These are phyloP conservation scores for Tapirus terrestris DNA, from an alignment of 2,113 vertebrate species.

Conservation along the genomic window DNA sequence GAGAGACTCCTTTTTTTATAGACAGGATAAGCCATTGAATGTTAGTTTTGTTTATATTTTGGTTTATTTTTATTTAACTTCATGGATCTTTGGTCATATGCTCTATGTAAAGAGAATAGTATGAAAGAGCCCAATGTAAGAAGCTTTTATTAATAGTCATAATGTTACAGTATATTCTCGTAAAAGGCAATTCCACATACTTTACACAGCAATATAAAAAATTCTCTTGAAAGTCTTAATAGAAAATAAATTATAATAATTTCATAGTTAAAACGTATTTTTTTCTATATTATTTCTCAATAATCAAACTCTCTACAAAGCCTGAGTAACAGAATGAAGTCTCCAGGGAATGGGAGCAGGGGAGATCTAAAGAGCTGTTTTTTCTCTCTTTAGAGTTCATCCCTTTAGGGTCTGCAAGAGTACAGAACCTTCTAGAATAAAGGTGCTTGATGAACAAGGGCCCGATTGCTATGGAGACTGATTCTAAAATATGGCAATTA, in stretches of 20 bases:
- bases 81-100: background rate
- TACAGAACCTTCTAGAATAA: background rate
- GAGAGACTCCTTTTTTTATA: background rate
- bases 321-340: background rate
- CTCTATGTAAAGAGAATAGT: background rate
- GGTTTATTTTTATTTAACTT: background rate
- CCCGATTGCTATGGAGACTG: background rate
- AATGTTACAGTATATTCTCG: background rate
- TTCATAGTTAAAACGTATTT: background rate
- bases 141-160: background rate
- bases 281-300: background rate
- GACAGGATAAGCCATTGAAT: background rate
- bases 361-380: background rate
- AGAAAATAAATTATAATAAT: background rate
- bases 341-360: background rate
- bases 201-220: background rate
- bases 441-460: background rate
- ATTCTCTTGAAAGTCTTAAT: background rate
- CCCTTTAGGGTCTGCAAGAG: background rate
- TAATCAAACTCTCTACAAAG: background rate
- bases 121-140: background rate
- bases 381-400: background rate
- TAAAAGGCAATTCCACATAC: background rate
- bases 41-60: background rate
- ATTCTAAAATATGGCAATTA: background rate